Conservation (phyloP, 2,888 invertebrate genomes). For the Rhagonycha lutea region DNA sequence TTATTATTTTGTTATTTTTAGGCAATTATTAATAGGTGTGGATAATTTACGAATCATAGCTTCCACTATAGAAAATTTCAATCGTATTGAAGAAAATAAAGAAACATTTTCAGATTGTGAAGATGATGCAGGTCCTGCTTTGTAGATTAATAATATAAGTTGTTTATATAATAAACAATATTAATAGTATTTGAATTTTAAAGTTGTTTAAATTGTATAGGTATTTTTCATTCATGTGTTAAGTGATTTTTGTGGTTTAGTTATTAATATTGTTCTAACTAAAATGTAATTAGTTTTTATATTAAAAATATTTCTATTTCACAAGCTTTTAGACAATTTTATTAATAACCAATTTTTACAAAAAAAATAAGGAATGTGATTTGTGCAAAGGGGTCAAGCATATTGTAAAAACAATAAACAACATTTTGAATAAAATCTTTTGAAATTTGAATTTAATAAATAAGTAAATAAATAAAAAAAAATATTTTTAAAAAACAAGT, state of each 20-base stretch:
- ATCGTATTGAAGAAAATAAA: slow-evolving; percentile 59
- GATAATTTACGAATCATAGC: slow-evolving; percentile 70
- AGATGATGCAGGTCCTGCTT: slow-evolving; percentile 59
- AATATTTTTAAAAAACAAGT: too few relatives aligned
- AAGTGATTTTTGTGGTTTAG: not conserved
- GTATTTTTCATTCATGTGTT: not conserved
- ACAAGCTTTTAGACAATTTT: too few relatives aligned
- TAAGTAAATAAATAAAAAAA: too few relatives aligned
- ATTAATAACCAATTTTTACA: too few relatives aligned
- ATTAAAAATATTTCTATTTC: slow-evolving; percentile 28
- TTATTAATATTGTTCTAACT: not conserved
- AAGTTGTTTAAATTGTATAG: not conserved
- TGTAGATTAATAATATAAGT: slow-evolving; percentile 40
- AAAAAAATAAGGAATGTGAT: too few relatives aligned
- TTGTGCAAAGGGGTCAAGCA: too few relatives aligned
- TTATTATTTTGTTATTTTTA: slow-evolving; percentile 44
- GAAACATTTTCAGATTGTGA: slow-evolving; percentile 57
- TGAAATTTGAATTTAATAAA: too few relatives aligned
- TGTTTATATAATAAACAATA: not conserved
- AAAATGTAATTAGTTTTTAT: not conserved
- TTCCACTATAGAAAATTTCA: slow-evolving; percentile 64
- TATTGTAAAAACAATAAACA: too few relatives aligned
- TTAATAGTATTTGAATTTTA: not conserved
- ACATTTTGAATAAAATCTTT: too few relatives aligned
- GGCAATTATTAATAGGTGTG: slow-evolving; percentile 69